Evolutionary conservation across 2,888 invertebrate genomes (phyloP), one percentile per base, ranked within the genome.

Genomic region (Gastracanthus pulcherrimus): DNA sequence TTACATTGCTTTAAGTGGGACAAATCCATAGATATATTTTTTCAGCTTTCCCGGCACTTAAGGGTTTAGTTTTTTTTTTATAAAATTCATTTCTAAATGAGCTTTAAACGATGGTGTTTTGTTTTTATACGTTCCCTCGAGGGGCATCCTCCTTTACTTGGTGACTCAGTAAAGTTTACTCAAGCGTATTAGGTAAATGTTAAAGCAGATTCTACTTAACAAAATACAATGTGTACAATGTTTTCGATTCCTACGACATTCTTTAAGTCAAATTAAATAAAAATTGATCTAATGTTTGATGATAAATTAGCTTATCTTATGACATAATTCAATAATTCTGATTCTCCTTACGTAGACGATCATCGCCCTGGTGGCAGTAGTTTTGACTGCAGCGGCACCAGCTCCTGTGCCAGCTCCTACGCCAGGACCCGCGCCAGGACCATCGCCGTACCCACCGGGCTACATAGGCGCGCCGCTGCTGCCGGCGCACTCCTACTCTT

Each of bases 311-410:
- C 5, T 41, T 41, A 13, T 13, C 41, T 13, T 3, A 13, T 41
- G 11, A 41, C 11, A 13, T 13, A 41, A 13, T 13, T 13, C 41
- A 41, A 41, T 41, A 45, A 4, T 48, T n/a, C 7, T 55, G 29
- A 51, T 75, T 29, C 29, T 11, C 29, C 0, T 34, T 58, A 36
- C 11, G 38, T 84, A 88, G 88, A 64, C 85, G 3, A 55, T 85
- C 13, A 7, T 85, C 7, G 60, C 48, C 16, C 26, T 76, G 64
- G 62, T 85, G 1, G 66, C 60, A 11, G 83, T 84, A 5, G 66
- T 84, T 34, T 34, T 80, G 16, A 36, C 84, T n/a, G 62, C 72
- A 19, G 84, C 84, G 5, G 84, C 62, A 3, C 75, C 82, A 11
- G 19, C 78, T 3, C 51, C 51, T 7, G 51, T 11, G 16, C 58